These are phyloP conservation scores for Drosophila malerkotliana DNA, from an alignment of 1,140 invertebrate genomes.

Conservation along the genomic window DNA sequence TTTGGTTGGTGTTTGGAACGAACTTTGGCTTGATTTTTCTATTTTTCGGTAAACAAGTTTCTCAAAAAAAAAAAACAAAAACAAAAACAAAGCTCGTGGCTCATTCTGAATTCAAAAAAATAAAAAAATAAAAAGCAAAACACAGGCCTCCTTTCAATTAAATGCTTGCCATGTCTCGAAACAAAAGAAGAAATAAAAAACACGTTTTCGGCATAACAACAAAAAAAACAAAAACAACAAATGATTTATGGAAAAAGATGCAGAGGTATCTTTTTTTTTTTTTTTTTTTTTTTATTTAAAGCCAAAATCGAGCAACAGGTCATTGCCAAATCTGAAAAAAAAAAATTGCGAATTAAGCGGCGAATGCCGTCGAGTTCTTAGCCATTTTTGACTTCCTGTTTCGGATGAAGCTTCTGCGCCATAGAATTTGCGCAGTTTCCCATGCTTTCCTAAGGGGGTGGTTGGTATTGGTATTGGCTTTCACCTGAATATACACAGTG, in stretches of 20 bases:
- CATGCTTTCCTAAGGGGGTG: not conserved
- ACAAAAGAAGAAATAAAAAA: slow-evolving; percentile 30
- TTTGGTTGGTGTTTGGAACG: slow-evolving; percentile 21
- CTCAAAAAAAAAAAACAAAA: slow-evolving; percentile 8
- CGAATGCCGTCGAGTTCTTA: not conserved
- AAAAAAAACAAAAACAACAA: not conserved
- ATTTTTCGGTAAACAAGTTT: slow-evolving; percentile 48
- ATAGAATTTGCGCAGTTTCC: slow-evolving; percentile 68
- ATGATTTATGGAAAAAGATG: slow-evolving; percentile 41
- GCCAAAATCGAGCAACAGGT: slow-evolving; percentile 57
- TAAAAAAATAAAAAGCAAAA: slow-evolving; percentile 28
- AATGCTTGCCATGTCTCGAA: slow-evolving; percentile 12
- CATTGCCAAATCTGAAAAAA: slow-evolving; percentile 25
- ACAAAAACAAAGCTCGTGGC: slow-evolving; percentile 4
- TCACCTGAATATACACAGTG: slow-evolving; percentile 26
- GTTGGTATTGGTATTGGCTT: slow-evolving; percentile 14
- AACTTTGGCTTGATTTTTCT: slow-evolving; percentile 37
- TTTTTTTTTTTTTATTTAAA: slow-evolving; percentile 11
- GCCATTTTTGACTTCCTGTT: slow-evolving; percentile 20
- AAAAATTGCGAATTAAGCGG: slow-evolving; percentile 13
- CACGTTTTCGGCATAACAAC: slow-evolving; percentile 29
- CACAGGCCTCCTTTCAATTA: slow-evolving; percentile 37
- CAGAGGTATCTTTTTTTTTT: not conserved
- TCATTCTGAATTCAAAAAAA: slow-evolving; percentile 36
- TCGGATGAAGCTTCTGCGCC: slow-evolving; percentile 32